These are phyloP conservation scores for Tenthredo amoena DNA, from an alignment of 2,888 invertebrate genomes.

Conservation along the genomic window DNA sequence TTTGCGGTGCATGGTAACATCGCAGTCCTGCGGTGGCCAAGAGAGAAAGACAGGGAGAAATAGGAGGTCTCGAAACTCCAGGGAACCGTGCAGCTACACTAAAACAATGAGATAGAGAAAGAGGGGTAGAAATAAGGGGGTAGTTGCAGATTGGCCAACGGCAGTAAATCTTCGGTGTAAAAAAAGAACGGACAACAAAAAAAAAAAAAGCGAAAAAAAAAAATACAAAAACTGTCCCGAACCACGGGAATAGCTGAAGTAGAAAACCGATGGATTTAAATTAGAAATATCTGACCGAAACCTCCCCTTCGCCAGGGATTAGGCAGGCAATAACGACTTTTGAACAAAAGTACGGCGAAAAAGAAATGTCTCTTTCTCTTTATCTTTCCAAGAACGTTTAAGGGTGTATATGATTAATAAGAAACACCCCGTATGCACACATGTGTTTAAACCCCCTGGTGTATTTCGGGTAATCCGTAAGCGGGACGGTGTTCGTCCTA, in stretches of 20 bases:
- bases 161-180: neutral
- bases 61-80: neutral
- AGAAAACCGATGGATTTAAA: slow-evolving; percentile 30
- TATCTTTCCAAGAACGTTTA: neutral
- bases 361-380: neutral
- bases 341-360: neutral
- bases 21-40: neutral
- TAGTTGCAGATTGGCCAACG: slow-evolving; percentile 7
- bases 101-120: slow-evolving; percentile 19
- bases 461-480: slow-evolving; percentile 34
- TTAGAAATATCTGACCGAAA: neutral
- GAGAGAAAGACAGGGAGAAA: neutral
- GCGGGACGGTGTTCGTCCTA: neutral
- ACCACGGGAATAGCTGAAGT: neutral
- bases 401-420: neutral
- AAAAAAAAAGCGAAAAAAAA: neutral
- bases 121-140: neutral
- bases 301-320: neutral
- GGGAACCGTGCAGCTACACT: neutral
- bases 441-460: slow-evolving; percentile 4
- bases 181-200: neutral
- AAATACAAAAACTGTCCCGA: neutral
- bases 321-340: neutral
- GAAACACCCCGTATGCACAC: neutral
- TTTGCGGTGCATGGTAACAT: slow-evolving; percentile 30